A percentile compares a stretch with the other conserved stretches of the same genome.
phyloP scores from a whole-genome alignment of 1,140 invertebrate genomes.

The Hesperophylax magnus region DNA sequence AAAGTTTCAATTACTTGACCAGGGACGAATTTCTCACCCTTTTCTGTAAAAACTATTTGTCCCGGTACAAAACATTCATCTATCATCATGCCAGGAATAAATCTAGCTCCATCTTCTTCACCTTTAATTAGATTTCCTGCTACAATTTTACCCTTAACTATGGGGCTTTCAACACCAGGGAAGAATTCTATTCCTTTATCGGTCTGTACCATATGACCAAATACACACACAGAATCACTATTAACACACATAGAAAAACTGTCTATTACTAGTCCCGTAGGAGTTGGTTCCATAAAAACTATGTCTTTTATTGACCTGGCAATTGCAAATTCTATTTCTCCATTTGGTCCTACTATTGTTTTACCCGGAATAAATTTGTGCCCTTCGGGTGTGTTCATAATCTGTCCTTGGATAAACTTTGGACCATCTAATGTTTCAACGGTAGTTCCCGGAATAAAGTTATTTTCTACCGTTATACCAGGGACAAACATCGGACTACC shows the following conservation, averaged over 20 bases:
- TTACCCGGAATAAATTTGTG: conserved; percentile 76
- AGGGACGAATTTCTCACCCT: conserved; percentile 78
- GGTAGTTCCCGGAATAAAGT: conserved; percentile 78
- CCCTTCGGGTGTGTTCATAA: conserved; percentile 72
- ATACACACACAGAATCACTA: conserved; percentile 73
- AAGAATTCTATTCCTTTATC: conserved; percentile 79
- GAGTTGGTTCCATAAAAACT: conserved; percentile 68
- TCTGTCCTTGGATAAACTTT: conserved; percentile 79
- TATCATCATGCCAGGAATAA: conserved; percentile 79
- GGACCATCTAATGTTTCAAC: conserved; percentile 76
- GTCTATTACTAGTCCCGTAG: conserved; percentile 73
- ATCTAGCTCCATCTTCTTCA: conserved; percentile 74
- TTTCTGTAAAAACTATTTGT: conserved; percentile 78
- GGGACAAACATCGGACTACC: conserved; percentile 69
- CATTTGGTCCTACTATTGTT: conserved; percentile 66
- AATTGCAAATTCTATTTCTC: conserved; percentile 73
- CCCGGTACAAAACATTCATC: conserved; percentile 80
- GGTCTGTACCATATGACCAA: conserved; percentile 80
- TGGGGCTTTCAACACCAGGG: conserved; percentile 70
- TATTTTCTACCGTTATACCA: conserved; percentile 69
- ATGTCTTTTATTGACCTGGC: conserved; percentile 74
- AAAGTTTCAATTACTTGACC: conserved; percentile 82
- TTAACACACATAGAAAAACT: conserved; percentile 71
- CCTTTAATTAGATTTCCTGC: conserved; percentile 77
- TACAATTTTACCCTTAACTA: conserved; percentile 74